These are phyloP conservation scores for Okamejei kenojei DNA, from an alignment of 2,797 vertebrate genomes.

Conservation along the genomic window DNA sequence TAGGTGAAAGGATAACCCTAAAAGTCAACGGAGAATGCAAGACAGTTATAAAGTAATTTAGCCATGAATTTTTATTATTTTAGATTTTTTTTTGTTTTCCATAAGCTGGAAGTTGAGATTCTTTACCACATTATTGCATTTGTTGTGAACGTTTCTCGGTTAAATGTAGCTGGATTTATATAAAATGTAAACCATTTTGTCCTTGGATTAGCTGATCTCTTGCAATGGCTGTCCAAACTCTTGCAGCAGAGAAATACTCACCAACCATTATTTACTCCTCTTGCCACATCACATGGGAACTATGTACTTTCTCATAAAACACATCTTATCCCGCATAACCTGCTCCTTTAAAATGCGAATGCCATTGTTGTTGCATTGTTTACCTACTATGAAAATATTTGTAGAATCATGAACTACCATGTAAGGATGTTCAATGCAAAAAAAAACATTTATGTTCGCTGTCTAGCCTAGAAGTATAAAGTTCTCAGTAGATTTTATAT, in stretches of 20 bases:
- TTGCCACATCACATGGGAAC: neutral
- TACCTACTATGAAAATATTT: neutral
- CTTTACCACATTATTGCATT: constrained; percentile 1
- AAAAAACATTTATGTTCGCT: neutral
- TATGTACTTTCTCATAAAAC: neutral
- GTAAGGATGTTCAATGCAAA: neutral
- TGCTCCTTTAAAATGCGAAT: neutral
- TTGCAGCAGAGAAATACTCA: neutral
- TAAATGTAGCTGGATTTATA: neutral
- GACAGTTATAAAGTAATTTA: neutral
- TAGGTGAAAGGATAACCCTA: neutral
- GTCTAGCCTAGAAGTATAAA: neutral
- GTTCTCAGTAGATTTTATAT: neutral
- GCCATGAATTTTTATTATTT: neutral
- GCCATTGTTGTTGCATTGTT: neutral
- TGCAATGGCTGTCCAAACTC: neutral
- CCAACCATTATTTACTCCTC: neutral
- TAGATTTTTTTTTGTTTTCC: neutral
- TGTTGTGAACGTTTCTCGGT: neutral
- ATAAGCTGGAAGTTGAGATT: neutral
- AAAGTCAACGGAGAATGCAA: neutral
- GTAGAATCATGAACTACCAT: neutral
- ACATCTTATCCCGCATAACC: neutral
- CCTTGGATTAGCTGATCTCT: neutral
- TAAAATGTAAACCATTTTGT: neutral